Base-by-base conservation (phyloP, 2,888 invertebrate species). In the Ethmia dodecea region DNA sequence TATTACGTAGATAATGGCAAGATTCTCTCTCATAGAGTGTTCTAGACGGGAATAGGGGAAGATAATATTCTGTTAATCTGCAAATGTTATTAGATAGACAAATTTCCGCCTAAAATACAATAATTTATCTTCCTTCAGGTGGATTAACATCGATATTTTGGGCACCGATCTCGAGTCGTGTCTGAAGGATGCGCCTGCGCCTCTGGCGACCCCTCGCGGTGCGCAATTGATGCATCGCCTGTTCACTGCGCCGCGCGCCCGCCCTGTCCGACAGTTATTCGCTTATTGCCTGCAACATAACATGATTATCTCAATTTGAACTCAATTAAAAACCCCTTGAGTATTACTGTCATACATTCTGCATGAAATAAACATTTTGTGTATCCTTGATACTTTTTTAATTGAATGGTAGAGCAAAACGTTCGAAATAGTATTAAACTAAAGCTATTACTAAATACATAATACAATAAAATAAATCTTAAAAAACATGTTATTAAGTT, bases 141-240 rank as follows among this genome's bases (percentile, higher is more conserved):
- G n/a, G n/a, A n/a, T n/a, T n/a, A 28, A 27, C n/a, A 33, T 34
- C 34, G 28, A 22, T 28, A 28, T 4, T 4, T 14, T 13, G 13
- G 26, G 13, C 13, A 31, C 29, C 34, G 15, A 14, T 26, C 10
- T 12, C 15, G n/a, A n/a, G n/a, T n/a, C 12, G 5, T 27, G 10
- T 20, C 11, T 31, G 20, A 32, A 30, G 36, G 41, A n/a, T n/a
- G 56, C 64, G 60, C 62, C 62, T 63, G 63, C 55, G 55, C 52
- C 53, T 38, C 62, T 57, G 63, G 69, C 67, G 78, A 65, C 77
- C 80, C 81, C 83, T 75, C 59, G 77, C 72, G 53, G 81, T 59
- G 81, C 57, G 56, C 73, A 67, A 68, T 76, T 83, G 83, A 83
- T 83, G 79, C 79, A 83, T 83, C 71, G 74, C 65, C 66, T 67